phyloP scores from a whole-genome alignment of 2,888 invertebrate genomes.

The Lutraria lutraria region DNA sequence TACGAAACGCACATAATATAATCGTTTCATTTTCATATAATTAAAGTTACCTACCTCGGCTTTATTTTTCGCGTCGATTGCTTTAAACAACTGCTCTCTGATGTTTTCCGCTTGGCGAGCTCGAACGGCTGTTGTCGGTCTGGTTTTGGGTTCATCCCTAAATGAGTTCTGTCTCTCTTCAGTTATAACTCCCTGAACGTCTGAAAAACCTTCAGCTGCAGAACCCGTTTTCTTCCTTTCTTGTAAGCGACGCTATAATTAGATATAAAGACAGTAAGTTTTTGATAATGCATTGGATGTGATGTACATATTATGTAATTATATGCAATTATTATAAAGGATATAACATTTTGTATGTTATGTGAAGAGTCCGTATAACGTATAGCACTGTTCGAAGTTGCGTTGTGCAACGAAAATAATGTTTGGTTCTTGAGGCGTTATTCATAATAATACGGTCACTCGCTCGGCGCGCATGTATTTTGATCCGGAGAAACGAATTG shows the following conservation, averaged over 20 bases:
- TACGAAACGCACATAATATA: too few relatives aligned
- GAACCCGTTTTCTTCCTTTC: conserved; percentile 12
- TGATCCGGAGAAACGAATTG: too few relatives aligned
- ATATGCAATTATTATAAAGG: too few relatives aligned
- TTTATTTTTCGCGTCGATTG: conserved; percentile 48
- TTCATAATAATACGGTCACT: too few relatives aligned
- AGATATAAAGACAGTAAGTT: not conserved
- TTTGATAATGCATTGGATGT: not conserved
- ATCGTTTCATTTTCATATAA: too few relatives aligned
- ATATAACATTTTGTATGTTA: too few relatives aligned
- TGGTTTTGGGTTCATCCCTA: conserved; percentile 7
- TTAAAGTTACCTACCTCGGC: conserved; percentile 33
- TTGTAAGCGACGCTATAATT: conserved; percentile 25
- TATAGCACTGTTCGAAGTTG: too few relatives aligned
- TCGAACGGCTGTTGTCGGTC: conserved; percentile 53
- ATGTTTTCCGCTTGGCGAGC: conserved; percentile 40
- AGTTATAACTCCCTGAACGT: conserved; percentile 19
- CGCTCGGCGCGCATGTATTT: too few relatives aligned
- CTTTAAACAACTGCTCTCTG: conserved; percentile 56
- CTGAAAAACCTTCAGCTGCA: not conserved
- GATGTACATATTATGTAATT: too few relatives aligned
- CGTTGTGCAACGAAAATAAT: too few relatives aligned
- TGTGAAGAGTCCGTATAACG: too few relatives aligned
- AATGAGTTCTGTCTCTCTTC: conserved; percentile 30
- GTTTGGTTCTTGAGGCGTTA: too few relatives aligned